Base-by-base conservation (phyloP, 2,113 vertebrate species). In the Neodontobutis hainanensis region DNA sequence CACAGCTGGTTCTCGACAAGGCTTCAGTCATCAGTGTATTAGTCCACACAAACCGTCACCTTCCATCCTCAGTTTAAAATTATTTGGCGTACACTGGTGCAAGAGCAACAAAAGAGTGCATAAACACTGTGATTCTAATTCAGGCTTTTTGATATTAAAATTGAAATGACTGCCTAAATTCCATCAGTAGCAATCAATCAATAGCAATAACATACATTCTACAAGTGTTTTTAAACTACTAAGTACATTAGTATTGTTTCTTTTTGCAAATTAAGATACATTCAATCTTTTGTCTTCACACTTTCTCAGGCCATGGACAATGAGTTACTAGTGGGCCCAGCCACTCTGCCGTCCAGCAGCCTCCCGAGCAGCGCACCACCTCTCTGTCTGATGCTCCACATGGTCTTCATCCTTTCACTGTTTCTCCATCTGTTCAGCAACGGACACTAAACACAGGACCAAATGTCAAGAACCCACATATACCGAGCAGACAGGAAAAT, bases 331-430 rank as follows among this genome's bases (percentile, higher is more conserved):
- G 85, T 90, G 81, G 87, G 77, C 5, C 87, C 81, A 19, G 72
- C 86, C 45, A 92, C 85, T 8, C 64, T 89, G 34, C 70, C 90
- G 16, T 90, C 91, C 53, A 84, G 82, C 64, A 87, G 85, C 11
- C 80, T 88, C 46, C 79, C 75, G 49, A 91, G 82, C 50, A 70
- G 83, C 15, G 81, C 90, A 8, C 70, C 85, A 14, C 58, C 50
- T 73, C 68, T 50, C 43, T 52, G 66, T 49, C 34, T 45, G 34
- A 62, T 52, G 67, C 72, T 80, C 48, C 78, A 83, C 57, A 65
- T 73, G 65, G 73, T 82, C 68, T 52, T 74, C 57, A 72, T 66
- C 66, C 65, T 90, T 14, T 68, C 89, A 73, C 69, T 90, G 55
- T 11, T 82, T 40, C 78, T 87, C 71, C 74, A 81, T 77, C 65